Percentiles rank a stretch among this genome's conserved stretches.
Evolutionary conservation across 2,797 vertebrate species (phyloP).

Genomic region (Amblyopsis hoosieri): DNA sequence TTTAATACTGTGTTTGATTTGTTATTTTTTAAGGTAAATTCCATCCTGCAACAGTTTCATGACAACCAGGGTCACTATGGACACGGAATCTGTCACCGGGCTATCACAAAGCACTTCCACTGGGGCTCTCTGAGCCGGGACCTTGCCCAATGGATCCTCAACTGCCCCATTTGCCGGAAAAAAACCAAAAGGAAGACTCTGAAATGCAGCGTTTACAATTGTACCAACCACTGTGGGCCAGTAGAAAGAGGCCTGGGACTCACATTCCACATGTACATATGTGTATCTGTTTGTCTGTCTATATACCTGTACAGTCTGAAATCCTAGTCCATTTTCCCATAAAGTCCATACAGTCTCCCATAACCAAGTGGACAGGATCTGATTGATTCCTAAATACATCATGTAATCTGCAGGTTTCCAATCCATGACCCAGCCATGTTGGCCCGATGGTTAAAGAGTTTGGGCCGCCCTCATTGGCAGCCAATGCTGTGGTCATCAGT

Average conservation of each 20-base stretch:
- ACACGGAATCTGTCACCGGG: conserved; percentile 50
- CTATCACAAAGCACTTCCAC: conserved; percentile 58
- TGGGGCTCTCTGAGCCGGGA: conserved; percentile 66
- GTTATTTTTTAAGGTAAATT: conserved; percentile 47
- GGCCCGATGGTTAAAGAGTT: conserved; percentile 59
- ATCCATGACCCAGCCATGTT: conserved; percentile 47
- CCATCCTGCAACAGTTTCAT: conserved; percentile 63
- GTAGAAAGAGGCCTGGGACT: conserved; percentile 66
- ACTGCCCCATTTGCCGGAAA: conserved; percentile 59
- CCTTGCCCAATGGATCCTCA: conserved; percentile 65
- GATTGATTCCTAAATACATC: not conserved
- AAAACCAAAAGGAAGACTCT: conserved; percentile 59
- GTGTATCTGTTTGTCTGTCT: not conserved
- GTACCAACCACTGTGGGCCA: conserved; percentile 67
- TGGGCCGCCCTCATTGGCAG: conserved; percentile 62
- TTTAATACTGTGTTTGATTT: no score
- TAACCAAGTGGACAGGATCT: not conserved
- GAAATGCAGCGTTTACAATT: conserved; percentile 64
- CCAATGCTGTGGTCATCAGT: conserved; percentile 65
- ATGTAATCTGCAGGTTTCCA: conserved; percentile 57
- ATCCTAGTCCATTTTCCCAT: not conserved
- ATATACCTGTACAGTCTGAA: not conserved
- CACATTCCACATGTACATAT: conserved; percentile 64
- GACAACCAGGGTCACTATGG: conserved; percentile 65
- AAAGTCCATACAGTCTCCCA: no score